Evolutionary conservation across 2,888 invertebrate species (phyloP), one percentile per base, ranked within the genome.

Genomic region (Calameuta pallipes): DNA sequence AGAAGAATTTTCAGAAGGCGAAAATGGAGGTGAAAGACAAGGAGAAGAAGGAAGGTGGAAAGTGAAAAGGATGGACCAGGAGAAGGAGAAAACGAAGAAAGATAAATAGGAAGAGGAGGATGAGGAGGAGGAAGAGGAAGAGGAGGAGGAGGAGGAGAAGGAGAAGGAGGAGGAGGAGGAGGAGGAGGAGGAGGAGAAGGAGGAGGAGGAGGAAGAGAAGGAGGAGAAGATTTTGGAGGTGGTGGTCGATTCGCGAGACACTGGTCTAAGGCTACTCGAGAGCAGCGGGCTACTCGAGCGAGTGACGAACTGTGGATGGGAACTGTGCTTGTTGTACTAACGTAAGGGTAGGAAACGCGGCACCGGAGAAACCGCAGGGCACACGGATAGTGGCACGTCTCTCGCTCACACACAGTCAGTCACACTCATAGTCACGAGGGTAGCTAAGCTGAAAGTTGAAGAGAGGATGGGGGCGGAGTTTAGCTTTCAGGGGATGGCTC

Each of bases 281-380:
- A 70, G 70, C 70, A 31, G 31, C 70, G 70, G 70, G 70, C 70
- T 31, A 31, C 70, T 37, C 37, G 37, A 37, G 37, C 84, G 83
- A 82, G 83, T 85, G 85, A 87, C 84, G 86, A 83, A 85, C 87
- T 86, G 85, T 81, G 86, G 88, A 86, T 84, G 84, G 86, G 84
- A 85, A 85, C 85, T 88, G 87, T 86, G 82, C 84, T 85, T 82
- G 37, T 37, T 37, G 84, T 85, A 83, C 87, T 70, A 70, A 70
- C 70, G 37, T 87, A 87, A 87, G 84, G 84, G 85, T 86, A 84
- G 86, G 84, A 84, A 68, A 37, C 37, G 37, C 86, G 84, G 86
- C 86, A 86, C 83, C 83, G 88, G 85, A 85, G 88, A 89, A 89
- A 90, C 89, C 89, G 83, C 89, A 89, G 87, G 85, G 87, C 88